phyloP scores from a whole-genome alignment of 2,888 invertebrate genomes.

The Hermaeophaga mercurialis region DNA sequence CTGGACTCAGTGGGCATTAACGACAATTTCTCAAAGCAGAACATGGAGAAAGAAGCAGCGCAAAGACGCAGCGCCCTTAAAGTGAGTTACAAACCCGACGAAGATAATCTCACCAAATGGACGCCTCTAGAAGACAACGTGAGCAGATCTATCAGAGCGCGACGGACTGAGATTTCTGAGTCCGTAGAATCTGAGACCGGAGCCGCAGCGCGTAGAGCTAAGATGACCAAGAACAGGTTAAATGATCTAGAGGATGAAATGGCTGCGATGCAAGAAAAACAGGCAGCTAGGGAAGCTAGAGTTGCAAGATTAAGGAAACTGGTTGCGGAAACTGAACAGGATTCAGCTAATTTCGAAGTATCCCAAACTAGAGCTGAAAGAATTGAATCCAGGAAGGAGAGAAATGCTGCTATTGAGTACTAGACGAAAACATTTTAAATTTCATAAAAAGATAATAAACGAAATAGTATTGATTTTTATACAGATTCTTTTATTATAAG shows the following conservation, averaged over 20 bases:
- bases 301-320: slow-evolving; percentile 72
- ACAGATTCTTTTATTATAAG: too few relatives aligned
- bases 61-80: slow-evolving; percentile 57
- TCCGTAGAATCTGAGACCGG: slow-evolving; percentile 60
- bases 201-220: slow-evolving; percentile 71
- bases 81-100: slow-evolving; percentile 44
- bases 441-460: neutral
- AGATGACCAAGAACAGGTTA: slow-evolving; percentile 67
- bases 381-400: slow-evolving; percentile 45
- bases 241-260: slow-evolving; percentile 77
- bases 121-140: slow-evolving; percentile 59
- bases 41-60: slow-evolving; percentile 42
- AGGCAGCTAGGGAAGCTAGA: slow-evolving; percentile 72
- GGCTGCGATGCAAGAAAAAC: slow-evolving; percentile 71
- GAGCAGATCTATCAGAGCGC: slow-evolving; percentile 18
- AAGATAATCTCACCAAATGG: slow-evolving; percentile 60
- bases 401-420: slow-evolving; percentile 16
- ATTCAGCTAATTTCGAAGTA: slow-evolving; percentile 56
- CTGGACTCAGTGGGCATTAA: slow-evolving; percentile 68
- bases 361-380: slow-evolving; percentile 39
- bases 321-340: slow-evolving; percentile 64
- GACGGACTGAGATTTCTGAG: slow-evolving; percentile 24
- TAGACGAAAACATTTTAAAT: neutral
- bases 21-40: slow-evolving; percentile 57
- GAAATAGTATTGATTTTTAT: neutral